A percentile compares a stretch with the other conserved stretches of the same genome.
Evolutionary conservation across 2,888 invertebrate genomes (phyloP).

Genomic region (Trichopria drosophilae): DNA sequence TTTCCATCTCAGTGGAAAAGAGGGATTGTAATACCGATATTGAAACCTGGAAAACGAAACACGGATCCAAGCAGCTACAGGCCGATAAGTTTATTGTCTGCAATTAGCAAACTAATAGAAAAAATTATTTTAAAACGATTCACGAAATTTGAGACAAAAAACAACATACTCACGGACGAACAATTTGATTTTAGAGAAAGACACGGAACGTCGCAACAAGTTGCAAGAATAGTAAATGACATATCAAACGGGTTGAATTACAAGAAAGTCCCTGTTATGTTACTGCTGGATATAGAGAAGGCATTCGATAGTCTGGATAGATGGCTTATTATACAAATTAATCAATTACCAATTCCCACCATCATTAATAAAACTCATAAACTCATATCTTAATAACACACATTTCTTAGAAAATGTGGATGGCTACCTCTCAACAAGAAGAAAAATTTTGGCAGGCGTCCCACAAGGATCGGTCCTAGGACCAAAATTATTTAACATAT

Average conservation of each 20-base stretch:
- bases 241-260: conserved; percentile 35
- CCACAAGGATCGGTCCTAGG: no score
- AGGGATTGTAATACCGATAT: conserved; percentile 16
- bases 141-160: conserved; percentile 43
- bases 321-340: no score
- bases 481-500: no score
- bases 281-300: no score
- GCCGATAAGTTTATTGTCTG: conserved; percentile 35
- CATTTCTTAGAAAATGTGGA: conserved; percentile 33
- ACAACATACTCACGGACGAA: conserved; percentile 39
- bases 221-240: conserved; percentile 40
- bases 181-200: conserved; percentile 34
- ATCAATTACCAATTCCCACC: no score
- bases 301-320: no score
- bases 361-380: no score
- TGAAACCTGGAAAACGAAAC: conserved; percentile 8
- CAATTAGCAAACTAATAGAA: conserved; percentile 44
- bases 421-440: no score
- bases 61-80: conserved; percentile 27
- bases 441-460: no score
- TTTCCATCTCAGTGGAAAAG: no score
- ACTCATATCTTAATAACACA: conserved; percentile 37
- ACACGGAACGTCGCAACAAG: conserved; percentile 37
- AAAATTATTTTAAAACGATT: conserved; percentile 50
- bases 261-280: no score